A percentile compares a stretch with the other conserved stretches of the same genome.
Evolutionary conservation across 2,888 invertebrate species (phyloP).

Genomic region (Drosophila anceps): DNA sequence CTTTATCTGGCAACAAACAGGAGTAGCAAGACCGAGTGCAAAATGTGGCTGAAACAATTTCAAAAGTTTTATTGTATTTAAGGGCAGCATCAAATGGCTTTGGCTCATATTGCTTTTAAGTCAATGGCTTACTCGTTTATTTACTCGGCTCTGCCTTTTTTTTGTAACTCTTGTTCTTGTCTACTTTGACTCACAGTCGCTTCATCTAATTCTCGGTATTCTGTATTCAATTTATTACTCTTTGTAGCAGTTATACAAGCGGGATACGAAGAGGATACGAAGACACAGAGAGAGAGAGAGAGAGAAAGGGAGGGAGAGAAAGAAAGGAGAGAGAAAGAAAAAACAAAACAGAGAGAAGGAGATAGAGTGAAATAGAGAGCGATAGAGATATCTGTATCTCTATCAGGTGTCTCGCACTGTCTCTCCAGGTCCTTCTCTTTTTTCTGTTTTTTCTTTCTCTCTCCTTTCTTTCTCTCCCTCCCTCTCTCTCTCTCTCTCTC

Average conservation of each 20-base stretch:
- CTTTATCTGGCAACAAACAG: slow-evolving; percentile 8
- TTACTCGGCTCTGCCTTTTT: background rate
- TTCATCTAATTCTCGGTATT: too few relatives aligned
- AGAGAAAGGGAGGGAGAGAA: too few relatives aligned
- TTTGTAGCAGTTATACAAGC: background rate
- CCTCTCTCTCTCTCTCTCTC: background rate
- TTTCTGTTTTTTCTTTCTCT: background rate
- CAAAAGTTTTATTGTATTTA: slow-evolving; percentile 16
- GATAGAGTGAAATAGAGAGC: too few relatives aligned
- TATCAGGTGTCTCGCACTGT: background rate
- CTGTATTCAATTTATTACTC: background rate
- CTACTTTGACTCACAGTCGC: background rate
- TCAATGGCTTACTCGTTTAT: background rate
- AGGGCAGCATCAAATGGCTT: slow-evolving; percentile 1
- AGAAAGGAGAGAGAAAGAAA: too few relatives aligned
- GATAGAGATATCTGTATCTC: too few relatives aligned
- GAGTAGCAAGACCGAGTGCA: background rate
- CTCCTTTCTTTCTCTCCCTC: background rate
- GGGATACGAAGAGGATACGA: too few relatives aligned
- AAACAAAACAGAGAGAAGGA: too few relatives aligned
- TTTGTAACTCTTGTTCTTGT: background rate
- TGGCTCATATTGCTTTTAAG: slow-evolving; percentile 1
- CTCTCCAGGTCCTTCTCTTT: too few relatives aligned
- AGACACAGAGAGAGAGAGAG: too few relatives aligned
- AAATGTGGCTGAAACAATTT: slow-evolving; percentile 5